Base-by-base conservation (phyloP, 2,113 vertebrate species). In the Oncorhynchus kisutch region DNA sequence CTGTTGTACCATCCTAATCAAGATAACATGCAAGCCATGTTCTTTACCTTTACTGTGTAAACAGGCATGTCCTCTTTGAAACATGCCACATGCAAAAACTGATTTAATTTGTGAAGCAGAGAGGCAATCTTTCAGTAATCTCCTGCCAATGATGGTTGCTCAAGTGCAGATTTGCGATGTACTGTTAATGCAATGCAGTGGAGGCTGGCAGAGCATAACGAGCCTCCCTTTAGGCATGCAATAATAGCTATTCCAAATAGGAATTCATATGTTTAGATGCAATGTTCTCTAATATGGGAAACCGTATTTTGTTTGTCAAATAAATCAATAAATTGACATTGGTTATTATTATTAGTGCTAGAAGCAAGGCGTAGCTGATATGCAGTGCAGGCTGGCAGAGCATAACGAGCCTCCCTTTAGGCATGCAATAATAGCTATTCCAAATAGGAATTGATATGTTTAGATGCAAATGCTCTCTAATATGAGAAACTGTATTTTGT, bases 81-180 rank as follows among this genome's bases (percentile, higher is more conserved):
- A 54, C 51, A 54, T 4, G 51, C 51, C 51, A 54, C 51, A 54
- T 54, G 51, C 51, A 18, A 54, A 16, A 54, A 18, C 51, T 54
- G 51, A 54, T 54, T 54, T 54, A 18, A 14, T 54, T 16, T 5
- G 31, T 6, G 31, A 34, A 34, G 31, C 31, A 34, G 31, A 34
- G 31, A 34, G 31, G 31, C 31, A 51, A 16, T 13, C 49, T 51
- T 4, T 16, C 12, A 51, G 49, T 54, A 14, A 54, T 54, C 51
- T 16, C 12, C 51, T 54, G 51, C 3, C 13, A 54, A 54, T 16
- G 51, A 54, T 18, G 51, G 51, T 54, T 54, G 51, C 51, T 14
- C 51, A 54, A 34, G 67, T 3, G 67, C 29, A 77, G 76, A 67
- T 48, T 34, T n/a, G 57, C 45, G 11, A 62, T 59, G 64, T 69